Conservation (phyloP, 2,888 invertebrate species). For the Hyposoter didymator region DNA sequence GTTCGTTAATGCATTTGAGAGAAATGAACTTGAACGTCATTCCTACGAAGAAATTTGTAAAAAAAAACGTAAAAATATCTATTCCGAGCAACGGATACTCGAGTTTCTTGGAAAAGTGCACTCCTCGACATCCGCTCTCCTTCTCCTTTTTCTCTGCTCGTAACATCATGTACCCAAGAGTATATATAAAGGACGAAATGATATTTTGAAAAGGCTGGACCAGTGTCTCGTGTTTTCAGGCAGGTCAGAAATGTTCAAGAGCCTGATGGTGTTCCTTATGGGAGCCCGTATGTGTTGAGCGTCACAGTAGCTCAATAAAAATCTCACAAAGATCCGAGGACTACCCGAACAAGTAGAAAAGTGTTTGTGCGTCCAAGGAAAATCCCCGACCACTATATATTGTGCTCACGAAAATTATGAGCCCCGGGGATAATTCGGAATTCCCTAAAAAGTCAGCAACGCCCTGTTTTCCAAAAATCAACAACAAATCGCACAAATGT, state of each 20-base stretch:
- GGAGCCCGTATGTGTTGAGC: not conserved
- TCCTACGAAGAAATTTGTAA: constrained; percentile 9
- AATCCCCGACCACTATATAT: constrained; percentile 5
- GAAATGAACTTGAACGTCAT: constrained; percentile 36
- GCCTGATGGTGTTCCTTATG: not conserved
- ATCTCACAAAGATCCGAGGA: not conserved
- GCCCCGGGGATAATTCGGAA: not conserved
- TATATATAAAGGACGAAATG: constrained; percentile 1
- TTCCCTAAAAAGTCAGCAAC: not conserved
- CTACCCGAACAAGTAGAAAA: not conserved
- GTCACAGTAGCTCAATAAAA: constrained; percentile 30
- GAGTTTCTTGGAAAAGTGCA: constrained; percentile 61
- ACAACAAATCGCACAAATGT: not conserved
- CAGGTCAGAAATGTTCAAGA: constrained; percentile 55
- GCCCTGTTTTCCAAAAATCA: not conserved
- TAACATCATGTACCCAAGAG: not conserved
- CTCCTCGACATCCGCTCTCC: constrained; percentile 55
- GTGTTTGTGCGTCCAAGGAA: not conserved
- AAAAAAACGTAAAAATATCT: constrained; percentile 8
- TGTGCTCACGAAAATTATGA: not conserved
- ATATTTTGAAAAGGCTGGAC: constrained; percentile 42
- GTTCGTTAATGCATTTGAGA: not conserved
- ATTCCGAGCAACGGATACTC: constrained; percentile 61
- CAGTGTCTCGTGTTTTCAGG: constrained; percentile 33
- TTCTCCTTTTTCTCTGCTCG: constrained; percentile 15